Evolutionary conservation across 2,113 vertebrate species (phyloP).

Genomic region (Microtus ochrogaster): DNA sequence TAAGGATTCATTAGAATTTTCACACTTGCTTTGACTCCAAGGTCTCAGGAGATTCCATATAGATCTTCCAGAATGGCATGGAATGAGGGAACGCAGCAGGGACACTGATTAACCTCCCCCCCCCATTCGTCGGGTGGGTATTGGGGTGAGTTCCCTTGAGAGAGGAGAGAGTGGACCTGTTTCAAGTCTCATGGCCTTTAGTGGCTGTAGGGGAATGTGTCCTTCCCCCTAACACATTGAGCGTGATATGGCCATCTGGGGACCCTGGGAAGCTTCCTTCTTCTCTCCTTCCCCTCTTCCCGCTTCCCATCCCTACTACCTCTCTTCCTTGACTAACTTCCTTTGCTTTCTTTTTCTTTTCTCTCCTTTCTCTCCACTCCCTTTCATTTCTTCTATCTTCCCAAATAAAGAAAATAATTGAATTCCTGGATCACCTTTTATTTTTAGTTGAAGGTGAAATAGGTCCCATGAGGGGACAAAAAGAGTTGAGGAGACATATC

Average conservation of each 20-base stretch:
- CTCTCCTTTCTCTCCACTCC: rapidly evolving
- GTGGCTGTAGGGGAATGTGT: rapidly evolving
- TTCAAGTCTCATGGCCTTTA: not conserved
- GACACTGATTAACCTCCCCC: not conserved
- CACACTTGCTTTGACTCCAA: not conserved
- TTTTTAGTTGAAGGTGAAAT: slow-evolving; percentile 38
- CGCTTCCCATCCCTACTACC: not conserved
- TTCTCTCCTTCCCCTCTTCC: rapidly evolving
- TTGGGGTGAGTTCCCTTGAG: not conserved
- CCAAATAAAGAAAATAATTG: slow-evolving; percentile 23
- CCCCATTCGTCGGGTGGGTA: not conserved
- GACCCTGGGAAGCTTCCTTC: not conserved
- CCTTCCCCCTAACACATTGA: not conserved
- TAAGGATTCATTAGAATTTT: not conserved
- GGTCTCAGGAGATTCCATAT: not conserved
- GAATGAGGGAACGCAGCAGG: not conserved
- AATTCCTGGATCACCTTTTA: not conserved
- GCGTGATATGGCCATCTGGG: not conserved
- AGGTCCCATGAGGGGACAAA: not conserved
- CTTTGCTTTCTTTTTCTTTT: rapidly evolving
- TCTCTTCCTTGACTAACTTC: not conserved
- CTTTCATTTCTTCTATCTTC: not conserved
- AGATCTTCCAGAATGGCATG: not conserved
- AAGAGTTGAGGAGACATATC: not conserved
- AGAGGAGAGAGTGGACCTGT: not conserved